phyloP scores from a whole-genome alignment of 2,113 vertebrate species.

The Microcebus tavaratra region DNA sequence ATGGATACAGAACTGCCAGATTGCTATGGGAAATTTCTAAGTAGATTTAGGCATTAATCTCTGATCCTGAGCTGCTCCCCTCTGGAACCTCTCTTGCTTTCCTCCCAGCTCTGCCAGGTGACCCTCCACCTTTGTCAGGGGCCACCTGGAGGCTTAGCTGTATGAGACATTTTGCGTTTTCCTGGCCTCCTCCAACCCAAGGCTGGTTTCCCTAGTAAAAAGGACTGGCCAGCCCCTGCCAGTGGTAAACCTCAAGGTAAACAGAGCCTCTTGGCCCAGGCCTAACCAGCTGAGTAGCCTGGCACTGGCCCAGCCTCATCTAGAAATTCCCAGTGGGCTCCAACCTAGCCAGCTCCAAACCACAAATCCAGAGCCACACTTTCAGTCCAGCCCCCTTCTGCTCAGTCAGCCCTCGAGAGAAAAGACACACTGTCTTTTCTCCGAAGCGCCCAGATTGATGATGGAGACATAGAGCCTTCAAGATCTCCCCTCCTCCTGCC shows the following conservation, averaged over 20 bases:
- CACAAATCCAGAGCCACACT: neutral
- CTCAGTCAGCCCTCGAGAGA: neutral
- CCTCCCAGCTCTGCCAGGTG: conserved; percentile 75
- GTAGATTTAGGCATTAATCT: neutral
- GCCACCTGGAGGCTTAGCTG: conserved; percentile 79
- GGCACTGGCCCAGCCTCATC: neutral
- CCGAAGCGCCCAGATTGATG: neutral
- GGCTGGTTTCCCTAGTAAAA: conserved; percentile 74
- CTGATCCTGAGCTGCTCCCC: neutral
- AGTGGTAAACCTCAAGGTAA: conserved; percentile 81
- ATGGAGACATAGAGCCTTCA: neutral
- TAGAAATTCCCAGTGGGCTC: neutral
- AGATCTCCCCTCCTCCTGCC: neutral
- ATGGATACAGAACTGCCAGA: neutral
- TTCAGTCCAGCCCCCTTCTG: neutral
- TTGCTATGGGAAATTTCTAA: neutral
- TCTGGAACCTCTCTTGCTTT: accelerated
- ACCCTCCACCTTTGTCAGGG: conserved; percentile 71
- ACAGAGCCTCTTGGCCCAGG: neutral
- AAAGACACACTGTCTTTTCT: neutral
- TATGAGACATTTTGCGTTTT: conserved; percentile 81
- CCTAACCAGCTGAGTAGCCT: neutral
- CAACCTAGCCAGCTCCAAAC: neutral
- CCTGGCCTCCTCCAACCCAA: conserved; percentile 67
- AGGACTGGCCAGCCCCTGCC: conserved; percentile 75